These are phyloP conservation scores for Ctenopoma kingsleyae DNA, from an alignment of 2,797 vertebrate genomes.

Conservation along the genomic window DNA sequence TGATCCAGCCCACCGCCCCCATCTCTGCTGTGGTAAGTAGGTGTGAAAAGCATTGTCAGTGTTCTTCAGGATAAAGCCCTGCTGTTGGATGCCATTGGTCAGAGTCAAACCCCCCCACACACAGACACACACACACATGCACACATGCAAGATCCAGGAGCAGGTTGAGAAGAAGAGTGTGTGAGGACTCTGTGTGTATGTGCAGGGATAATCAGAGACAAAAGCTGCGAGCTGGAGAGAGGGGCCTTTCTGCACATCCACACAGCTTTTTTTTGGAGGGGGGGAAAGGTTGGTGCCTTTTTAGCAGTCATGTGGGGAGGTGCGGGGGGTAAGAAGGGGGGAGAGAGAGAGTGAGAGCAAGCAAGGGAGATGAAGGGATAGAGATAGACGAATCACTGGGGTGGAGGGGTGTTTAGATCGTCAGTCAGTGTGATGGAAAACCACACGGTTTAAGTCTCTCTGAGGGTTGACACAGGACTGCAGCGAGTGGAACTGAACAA, in stretches of 20 bases:
- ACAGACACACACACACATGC: conserved; percentile 19
- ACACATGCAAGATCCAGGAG: conserved; percentile 37
- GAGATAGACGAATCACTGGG: conserved; percentile 76
- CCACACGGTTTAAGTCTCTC: conserved; percentile 72
- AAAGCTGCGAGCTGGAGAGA: conserved; percentile 67
- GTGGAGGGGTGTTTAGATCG: conserved; percentile 79
- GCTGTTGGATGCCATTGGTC: conserved; percentile 78
- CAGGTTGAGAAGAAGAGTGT: conserved; percentile 49
- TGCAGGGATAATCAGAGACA: conserved; percentile 70
- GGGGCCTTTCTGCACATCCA: conserved; percentile 67
- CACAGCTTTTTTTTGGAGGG: conserved; percentile 36
- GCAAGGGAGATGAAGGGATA: conserved; percentile 62
- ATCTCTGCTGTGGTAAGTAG: conserved; percentile 80
- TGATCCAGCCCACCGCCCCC: conserved; percentile 75
- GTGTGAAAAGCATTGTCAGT: conserved; percentile 84
- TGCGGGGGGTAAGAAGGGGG: conserved; percentile 22
- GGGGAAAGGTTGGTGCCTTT: conserved; percentile 30
- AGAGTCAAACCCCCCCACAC: conserved; percentile 46
- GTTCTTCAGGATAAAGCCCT: conserved; percentile 79
- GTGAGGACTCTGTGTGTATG: conserved; percentile 17
- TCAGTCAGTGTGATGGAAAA: conserved; percentile 79
- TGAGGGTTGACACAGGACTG: conserved; percentile 69
- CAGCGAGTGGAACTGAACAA: conserved; percentile 64
- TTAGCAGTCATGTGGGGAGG: conserved; percentile 60
- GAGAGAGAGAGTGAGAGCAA: conserved; percentile 23